phyloP scores from a whole-genome alignment of 2,113 vertebrate species.

The Tetrax tetrax region DNA sequence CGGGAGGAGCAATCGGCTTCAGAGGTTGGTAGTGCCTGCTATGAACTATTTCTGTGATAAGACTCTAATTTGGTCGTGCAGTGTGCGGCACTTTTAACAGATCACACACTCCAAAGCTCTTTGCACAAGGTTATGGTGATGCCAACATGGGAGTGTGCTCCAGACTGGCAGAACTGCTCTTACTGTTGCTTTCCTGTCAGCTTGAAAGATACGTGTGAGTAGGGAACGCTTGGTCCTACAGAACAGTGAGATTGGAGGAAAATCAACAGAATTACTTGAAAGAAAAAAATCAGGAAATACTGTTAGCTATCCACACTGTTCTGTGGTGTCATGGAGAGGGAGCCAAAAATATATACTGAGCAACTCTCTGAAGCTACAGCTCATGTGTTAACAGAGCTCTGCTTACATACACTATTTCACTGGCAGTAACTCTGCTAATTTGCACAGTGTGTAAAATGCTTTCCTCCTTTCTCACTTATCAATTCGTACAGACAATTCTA shows the following conservation, averaged over 20 bases:
- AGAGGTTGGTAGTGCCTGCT: constrained; percentile 79
- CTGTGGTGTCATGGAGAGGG: neutral
- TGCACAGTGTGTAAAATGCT: neutral
- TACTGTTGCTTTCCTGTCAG: neutral
- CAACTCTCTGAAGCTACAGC: neutral
- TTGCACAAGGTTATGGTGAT: neutral
- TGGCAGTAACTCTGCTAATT: neutral
- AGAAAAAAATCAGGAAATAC: neutral
- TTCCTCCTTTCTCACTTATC: neutral
- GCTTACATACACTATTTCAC: neutral
- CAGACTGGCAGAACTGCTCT: neutral
- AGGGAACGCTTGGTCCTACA: neutral
- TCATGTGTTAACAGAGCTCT: neutral
- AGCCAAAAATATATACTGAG: neutral
- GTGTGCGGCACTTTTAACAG: neutral
- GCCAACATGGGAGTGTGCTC: neutral
- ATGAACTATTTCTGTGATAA: neutral
- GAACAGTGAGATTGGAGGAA: neutral
- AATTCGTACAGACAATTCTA: neutral
- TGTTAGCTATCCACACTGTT: neutral
- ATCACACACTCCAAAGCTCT: neutral
- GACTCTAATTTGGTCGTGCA: neutral
- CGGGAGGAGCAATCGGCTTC: constrained; percentile 93
- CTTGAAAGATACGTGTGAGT: neutral
- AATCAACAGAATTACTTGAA: neutral